A percentile compares a stretch with the other conserved stretches of the same genome.
Conservation (phyloP, 2,888 invertebrate species). For the Dione vanillae region DNA sequence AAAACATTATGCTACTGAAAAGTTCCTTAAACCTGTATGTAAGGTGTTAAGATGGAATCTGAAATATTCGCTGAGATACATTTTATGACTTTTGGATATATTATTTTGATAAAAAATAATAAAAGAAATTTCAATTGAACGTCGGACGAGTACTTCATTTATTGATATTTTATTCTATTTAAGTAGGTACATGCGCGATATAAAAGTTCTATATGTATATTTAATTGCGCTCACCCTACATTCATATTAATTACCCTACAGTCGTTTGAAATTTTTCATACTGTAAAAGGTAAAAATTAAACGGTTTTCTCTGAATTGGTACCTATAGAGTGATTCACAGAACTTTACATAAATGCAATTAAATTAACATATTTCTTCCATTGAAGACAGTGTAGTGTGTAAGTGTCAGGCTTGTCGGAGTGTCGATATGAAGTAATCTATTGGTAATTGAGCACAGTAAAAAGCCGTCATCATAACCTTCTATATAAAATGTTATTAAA, state of each 20-base stretch:
- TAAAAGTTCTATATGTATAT: not conserved
- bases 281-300: not conserved
- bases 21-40: not conserved
- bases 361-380: not conserved
- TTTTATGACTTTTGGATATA: not conserved
- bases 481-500: no score
- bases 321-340: not conserved
- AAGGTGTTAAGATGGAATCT: constrained; percentile 9
- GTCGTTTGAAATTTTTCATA: not conserved
- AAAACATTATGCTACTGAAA: not conserved
- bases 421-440: no score
- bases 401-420: no score
- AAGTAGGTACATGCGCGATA: not conserved
- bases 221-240: not conserved
- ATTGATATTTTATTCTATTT: not conserved
- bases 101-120: not conserved
- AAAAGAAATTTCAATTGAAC: not conserved
- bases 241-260: not conserved
- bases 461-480: not conserved
- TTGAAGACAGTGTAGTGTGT: no score
- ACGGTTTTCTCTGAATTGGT: not conserved
- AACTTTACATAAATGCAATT: not conserved
- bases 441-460: not conserved
- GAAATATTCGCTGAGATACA: not conserved
- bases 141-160: not conserved